Base-by-base conservation (phyloP, 2,797 vertebrate species). In the Antennarius maculatus region DNA sequence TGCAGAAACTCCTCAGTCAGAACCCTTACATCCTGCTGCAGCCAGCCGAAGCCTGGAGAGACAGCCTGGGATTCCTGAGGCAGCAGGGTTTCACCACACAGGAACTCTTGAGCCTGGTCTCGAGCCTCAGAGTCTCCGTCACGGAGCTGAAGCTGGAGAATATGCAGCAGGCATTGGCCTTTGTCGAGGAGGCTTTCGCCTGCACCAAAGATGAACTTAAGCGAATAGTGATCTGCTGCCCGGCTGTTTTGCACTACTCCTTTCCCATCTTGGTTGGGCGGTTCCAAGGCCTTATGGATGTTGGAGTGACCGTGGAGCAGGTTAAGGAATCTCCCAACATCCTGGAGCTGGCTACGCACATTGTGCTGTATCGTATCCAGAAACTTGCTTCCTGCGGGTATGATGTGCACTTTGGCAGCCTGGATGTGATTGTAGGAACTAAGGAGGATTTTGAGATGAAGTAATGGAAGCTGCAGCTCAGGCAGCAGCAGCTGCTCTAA, bases 391-490 rank as follows among this genome's bases (percentile, higher is more conserved):
- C 93, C 37, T 88, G 91, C 48, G 95, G 95, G 5, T 95, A 94
- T 1, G 79, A 91, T 57, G 74, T 96, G 60, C 86, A 84, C 67
- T 88, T 80, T 0, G 92, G 94, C 53, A 91, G 86, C 73, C 87
- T 98, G 75, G 92, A 93, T 17, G 83, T 91, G 49, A 67, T 98
- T 18, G 92, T 66, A 28, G 96, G 96, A 37, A 97, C 95, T 9
- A 97, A 95, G 85, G 96, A 94, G 74, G 95, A 97, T 80, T 97
- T 97, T 85, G 96, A 97, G 84, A 89, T 69, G 59, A 93, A 43
- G 56, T 94, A 87, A 31, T 76, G 88, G 28, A 95, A 90, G 69
- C 89, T 97, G 82, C 91, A 93, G 31, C 90, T 92, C 31, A 91
- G 94, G 74, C 91, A 77, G 59, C 90, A 90, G 73, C 91, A 95